phyloP scores from a whole-genome alignment of 2,888 invertebrate species.

The Spisula subtruncata region DNA sequence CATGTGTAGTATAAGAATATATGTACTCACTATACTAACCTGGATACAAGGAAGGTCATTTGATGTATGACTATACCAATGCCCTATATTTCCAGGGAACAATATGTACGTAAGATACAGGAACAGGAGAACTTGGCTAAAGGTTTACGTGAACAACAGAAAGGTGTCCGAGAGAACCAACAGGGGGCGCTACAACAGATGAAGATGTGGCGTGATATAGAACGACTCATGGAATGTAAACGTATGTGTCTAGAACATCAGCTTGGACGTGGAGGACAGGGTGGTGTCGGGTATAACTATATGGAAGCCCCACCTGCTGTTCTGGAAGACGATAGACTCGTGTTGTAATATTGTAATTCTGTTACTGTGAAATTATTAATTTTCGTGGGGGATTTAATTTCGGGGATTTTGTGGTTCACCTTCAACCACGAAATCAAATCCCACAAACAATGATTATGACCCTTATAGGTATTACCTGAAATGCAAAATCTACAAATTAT shows the following conservation, averaged over 20 bases:
- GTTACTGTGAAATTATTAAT: no score
- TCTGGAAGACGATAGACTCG: constrained; percentile 83
- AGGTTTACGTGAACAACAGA: constrained; percentile 88
- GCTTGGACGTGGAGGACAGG: constrained; percentile 69
- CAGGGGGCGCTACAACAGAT: constrained; percentile 89
- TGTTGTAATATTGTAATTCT: constrained; percentile 76
- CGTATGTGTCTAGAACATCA: constrained; percentile 77
- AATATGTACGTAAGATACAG: constrained; percentile 90
- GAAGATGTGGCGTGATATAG: constrained; percentile 89
- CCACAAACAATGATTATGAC: no score
- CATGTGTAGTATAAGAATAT: no score
- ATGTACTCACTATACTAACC: no score
- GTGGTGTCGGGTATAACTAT: constrained; percentile 69
- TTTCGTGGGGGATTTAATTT: no score
- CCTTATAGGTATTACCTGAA: no score
- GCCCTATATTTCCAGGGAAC: constrained; percentile 89
- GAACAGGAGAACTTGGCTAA: constrained; percentile 90
- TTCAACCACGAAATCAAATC: no score
- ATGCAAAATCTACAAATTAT: no score
- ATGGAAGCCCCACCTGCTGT: constrained; percentile 79
- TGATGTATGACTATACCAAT: no score
- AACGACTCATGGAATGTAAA: constrained; percentile 88
- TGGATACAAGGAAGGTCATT: no score
- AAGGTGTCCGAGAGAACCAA: constrained; percentile 89
- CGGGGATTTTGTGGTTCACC: no score